Percentiles rank a stretch among this genome's conserved stretches.
Conservation (phyloP, 23 tunicate species). For the Oikopleura dioica region DNA sequence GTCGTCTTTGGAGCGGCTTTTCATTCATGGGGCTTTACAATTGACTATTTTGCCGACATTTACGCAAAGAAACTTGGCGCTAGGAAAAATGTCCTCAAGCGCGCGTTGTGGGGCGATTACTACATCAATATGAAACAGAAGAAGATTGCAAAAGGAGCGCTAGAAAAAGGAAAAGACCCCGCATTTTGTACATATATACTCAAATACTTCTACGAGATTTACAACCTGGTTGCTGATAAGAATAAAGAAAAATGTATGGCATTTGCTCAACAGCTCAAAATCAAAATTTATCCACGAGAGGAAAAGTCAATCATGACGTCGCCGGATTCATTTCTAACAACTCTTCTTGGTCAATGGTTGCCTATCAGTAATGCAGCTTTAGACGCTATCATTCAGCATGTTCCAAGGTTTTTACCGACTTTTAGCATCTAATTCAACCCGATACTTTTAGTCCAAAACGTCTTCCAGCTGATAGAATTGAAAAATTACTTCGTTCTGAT, state of each 20-base stretch:
- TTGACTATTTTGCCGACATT: slow-evolving; percentile 53
- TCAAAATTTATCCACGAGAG: not conserved
- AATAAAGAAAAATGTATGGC: slow-evolving; percentile 10
- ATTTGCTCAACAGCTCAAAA: not conserved
- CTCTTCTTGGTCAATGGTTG: not conserved
- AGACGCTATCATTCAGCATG: not conserved
- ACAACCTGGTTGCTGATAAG: not conserved
- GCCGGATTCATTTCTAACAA: slow-evolving; percentile 8
- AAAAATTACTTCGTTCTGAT: not conserved
- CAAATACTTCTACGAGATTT: slow-evolving; percentile 26
- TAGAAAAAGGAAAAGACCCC: slow-evolving; percentile 59
- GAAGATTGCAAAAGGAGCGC: slow-evolving; percentile 50
- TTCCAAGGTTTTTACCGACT: too few species aligned
- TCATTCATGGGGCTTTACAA: slow-evolving; percentile 97
- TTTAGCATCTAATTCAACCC: too few species aligned
- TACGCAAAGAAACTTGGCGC: slow-evolving; percentile 59
- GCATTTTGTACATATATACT: slow-evolving; percentile 67
- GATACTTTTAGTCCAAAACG: too few species aligned
- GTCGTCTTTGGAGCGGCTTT: slow-evolving; percentile 77
- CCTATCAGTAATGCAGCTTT: not conserved
- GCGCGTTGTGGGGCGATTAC: slow-evolving; percentile 91
- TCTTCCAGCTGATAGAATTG: too few species aligned
- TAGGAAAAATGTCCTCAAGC: slow-evolving; percentile 22
- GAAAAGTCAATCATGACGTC: slow-evolving; percentile 3
- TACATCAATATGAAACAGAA: slow-evolving; percentile 63